Base-by-base conservation (phyloP, 1,140 invertebrate species). In the Doryteuthis pealeii region DNA sequence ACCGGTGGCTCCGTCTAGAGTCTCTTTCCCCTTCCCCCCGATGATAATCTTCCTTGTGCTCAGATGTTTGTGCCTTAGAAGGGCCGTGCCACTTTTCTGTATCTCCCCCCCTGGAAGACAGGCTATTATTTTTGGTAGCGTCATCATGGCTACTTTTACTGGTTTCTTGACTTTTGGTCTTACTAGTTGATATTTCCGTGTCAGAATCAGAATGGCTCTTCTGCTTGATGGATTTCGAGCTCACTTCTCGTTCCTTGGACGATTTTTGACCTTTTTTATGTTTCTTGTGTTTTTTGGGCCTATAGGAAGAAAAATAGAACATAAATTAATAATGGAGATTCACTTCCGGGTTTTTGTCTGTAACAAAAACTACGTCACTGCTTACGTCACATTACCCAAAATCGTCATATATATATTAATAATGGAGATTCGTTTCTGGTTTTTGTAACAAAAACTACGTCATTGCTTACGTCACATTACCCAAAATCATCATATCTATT, bases 281-380 rank as follows among this genome's bases (percentile, higher is more conserved):
- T 26, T 79, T 79, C 66, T 79, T 79, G 28, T 79, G 78, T 49
- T 79, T 77, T 45, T 79, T 77, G 49, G 76, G 75, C 31, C 78
- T 79, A 30, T 32, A 74, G 43, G 49, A 70, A 31, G 67, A 74
- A 73, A 67, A 68, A 22, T 31, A 2, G 28, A n/a, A n/a, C n/a
- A 8, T 30, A 12, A 22, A 28, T 58, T 32, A 43, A 73, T 40
- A 6, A n/a, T n/a, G n/a, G n/a, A n/a, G n/a, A n/a, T n/a, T n/a
- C n/a, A n/a, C n/a, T n/a, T n/a, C n/a, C n/a, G n/a, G n/a, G n/a
- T n/a, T n/a, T n/a, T n/a, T n/a, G n/a, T n/a, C n/a, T n/a, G n/a
- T n/a, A n/a, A n/a, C n/a, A n/a, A n/a, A n/a, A n/a, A n/a, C n/a
- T n/a, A n/a, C n/a, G n/a, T n/a, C n/a, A n/a, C n/a, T n/a, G n/a